Evolutionary conservation across 2,113 vertebrate species (phyloP).

Genomic region (Acrocephalus arundinaceus): DNA sequence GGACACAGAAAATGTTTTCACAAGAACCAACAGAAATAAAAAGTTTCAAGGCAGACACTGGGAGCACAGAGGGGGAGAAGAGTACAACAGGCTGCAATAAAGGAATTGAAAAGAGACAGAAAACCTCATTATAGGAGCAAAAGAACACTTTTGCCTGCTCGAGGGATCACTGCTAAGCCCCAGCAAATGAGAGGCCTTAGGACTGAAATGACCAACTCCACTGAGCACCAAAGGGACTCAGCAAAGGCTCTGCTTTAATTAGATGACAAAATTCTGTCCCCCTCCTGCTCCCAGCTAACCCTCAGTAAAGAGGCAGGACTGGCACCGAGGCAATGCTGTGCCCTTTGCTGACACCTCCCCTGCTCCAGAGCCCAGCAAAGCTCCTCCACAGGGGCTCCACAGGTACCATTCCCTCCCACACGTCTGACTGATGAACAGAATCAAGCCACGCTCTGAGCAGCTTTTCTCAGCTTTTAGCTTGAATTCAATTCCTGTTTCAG

Average conservation of each 20-base stretch:
- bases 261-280: background rate
- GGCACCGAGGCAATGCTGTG: background rate
- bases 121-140: background rate
- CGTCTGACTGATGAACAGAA: background rate
- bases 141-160: background rate
- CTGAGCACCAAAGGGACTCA: background rate
- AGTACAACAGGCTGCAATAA: background rate
- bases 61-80: background rate
- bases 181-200: background rate
- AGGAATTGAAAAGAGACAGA: slow-evolving; percentile 23
- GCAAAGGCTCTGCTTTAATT: background rate
- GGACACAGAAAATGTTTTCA: background rate
- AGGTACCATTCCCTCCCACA: background rate
- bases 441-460: background rate
- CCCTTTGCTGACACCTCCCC: background rate
- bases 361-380: background rate
- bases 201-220: background rate
- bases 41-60: background rate
- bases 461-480: background rate
- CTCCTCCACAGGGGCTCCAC: background rate
- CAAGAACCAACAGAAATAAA: background rate
- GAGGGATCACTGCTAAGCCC: background rate
- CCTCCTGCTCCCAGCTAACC: background rate
- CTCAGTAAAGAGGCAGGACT: background rate
- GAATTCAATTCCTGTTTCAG: background rate